Percentiles rank a stretch among this genome's conserved stretches.
phyloP scores from a whole-genome alignment of 1,140 invertebrate genomes.

The Cydia strobilella region DNA sequence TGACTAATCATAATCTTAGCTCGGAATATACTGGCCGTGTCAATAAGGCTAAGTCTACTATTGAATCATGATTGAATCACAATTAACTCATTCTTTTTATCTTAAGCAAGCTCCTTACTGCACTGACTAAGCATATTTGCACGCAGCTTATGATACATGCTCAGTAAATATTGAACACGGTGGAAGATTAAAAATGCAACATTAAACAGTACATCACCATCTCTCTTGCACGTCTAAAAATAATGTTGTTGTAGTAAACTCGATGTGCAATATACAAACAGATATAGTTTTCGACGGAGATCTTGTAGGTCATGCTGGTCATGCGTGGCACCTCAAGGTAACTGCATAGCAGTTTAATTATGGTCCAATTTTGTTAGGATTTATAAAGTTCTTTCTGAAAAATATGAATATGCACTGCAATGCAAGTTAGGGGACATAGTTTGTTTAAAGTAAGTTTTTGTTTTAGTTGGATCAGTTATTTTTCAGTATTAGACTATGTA shows the following conservation, averaged over 20 bases:
- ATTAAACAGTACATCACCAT: not conserved
- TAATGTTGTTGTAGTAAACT: not conserved
- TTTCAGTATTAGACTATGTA: too few relatives aligned
- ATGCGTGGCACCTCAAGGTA: not conserved
- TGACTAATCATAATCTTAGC: not conserved
- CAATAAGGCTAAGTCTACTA: not conserved
- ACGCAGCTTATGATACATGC: not conserved
- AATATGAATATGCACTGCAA: too few relatives aligned
- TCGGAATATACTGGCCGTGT: not conserved
- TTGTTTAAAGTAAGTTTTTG: too few relatives aligned
- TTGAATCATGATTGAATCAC: not conserved
- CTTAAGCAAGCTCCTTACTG: not conserved
- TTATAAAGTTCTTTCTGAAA: too few relatives aligned
- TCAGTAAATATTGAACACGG: slow-evolving; percentile 15
- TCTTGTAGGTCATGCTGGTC: not conserved
- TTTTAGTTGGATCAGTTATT: too few relatives aligned
- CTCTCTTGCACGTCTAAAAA: not conserved
- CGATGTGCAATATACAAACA: not conserved
- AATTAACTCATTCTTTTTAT: slow-evolving; percentile 9
- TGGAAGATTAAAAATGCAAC: not conserved
- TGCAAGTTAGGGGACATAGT: too few relatives aligned
- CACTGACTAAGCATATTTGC: slow-evolving; percentile 21
- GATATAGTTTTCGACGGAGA: not conserved
- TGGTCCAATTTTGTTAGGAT: not conserved
- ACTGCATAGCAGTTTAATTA: not conserved